Evolutionary conservation across 2,888 invertebrate genomes (phyloP).

Genomic region (Psylliodes chrysocephalus): DNA sequence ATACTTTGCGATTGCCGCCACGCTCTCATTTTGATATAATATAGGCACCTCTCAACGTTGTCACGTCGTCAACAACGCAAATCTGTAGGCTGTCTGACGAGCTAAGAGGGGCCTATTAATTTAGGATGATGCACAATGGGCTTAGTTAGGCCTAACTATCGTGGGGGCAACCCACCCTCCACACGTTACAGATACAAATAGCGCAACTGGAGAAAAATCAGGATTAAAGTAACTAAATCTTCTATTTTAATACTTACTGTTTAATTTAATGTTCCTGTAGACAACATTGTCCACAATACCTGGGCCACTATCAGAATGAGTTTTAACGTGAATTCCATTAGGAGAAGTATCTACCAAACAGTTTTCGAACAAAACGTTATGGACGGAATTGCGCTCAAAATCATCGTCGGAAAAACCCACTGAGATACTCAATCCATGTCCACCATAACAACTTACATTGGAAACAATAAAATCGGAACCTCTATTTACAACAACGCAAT

Average conservation of each 20-base stretch:
- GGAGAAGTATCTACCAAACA: constrained; percentile 23
- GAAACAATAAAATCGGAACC: constrained; percentile 27
- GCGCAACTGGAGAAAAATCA: too few relatives aligned
- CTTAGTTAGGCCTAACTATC: too few relatives aligned
- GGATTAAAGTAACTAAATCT: too few relatives aligned
- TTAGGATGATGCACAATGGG: too few relatives aligned
- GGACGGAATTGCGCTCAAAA: not conserved
- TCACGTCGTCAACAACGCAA: too few relatives aligned
- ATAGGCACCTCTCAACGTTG: too few relatives aligned
- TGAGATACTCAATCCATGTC: constrained; percentile 36
- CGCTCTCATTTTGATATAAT: too few relatives aligned
- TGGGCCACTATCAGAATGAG: constrained; percentile 27
- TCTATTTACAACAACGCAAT: constrained; percentile 19
- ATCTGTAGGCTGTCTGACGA: too few relatives aligned
- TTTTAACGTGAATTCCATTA: constrained; percentile 39
- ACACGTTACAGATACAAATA: too few relatives aligned
- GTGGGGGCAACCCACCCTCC: too few relatives aligned
- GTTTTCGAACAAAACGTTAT: constrained; percentile 30
- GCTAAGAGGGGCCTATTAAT: too few relatives aligned
- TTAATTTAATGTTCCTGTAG: constrained; percentile 34
- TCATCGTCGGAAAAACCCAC: constrained; percentile 3
- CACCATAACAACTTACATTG: constrained; percentile 33
- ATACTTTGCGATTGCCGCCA: too few relatives aligned
- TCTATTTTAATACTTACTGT: constrained; percentile 33
- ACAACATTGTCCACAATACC: constrained; percentile 31